Evolutionary conservation across 2,797 vertebrate species (phyloP).

Genomic region (Triplophysa bombifrons): DNA sequence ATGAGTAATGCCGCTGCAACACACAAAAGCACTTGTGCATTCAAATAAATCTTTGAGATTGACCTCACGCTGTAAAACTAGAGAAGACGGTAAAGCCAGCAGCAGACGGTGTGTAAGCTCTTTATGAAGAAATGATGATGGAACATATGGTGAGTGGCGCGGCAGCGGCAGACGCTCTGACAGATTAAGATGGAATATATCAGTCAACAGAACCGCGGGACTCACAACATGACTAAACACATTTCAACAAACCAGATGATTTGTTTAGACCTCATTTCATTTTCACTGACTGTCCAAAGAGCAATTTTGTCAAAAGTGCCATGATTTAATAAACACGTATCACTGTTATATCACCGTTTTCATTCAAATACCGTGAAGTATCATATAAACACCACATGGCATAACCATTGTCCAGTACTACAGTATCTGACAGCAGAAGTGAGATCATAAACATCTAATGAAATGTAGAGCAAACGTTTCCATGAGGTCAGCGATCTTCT

Average conservation of each 20-base stretch:
- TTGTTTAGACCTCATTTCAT: neutral
- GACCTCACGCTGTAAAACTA: neutral
- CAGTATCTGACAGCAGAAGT: no score
- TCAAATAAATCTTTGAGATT: no score
- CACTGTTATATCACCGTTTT: no score
- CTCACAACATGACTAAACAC: neutral
- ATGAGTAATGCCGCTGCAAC: constrained; percentile 58
- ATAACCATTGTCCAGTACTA: no score
- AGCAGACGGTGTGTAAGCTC: neutral
- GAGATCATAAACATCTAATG: no score
- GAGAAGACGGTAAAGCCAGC: neutral
- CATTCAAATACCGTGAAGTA: neutral
- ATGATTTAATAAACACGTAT: neutral
- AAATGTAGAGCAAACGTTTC: no score
- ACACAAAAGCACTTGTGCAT: constrained; percentile 58
- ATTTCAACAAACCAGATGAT: constrained; percentile 15
- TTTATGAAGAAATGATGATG: constrained; percentile 31
- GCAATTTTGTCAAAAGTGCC: neutral
- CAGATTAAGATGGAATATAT: constrained; percentile 34
- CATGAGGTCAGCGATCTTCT: no score
- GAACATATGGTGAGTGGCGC: constrained; percentile 18
- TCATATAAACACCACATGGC: no score
- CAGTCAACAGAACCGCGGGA: neutral
- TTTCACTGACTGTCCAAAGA: no score
- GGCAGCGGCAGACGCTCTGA: constrained; percentile 17